Conservation (phyloP, 2,797 vertebrate species). For the Vipera ursinii region DNA sequence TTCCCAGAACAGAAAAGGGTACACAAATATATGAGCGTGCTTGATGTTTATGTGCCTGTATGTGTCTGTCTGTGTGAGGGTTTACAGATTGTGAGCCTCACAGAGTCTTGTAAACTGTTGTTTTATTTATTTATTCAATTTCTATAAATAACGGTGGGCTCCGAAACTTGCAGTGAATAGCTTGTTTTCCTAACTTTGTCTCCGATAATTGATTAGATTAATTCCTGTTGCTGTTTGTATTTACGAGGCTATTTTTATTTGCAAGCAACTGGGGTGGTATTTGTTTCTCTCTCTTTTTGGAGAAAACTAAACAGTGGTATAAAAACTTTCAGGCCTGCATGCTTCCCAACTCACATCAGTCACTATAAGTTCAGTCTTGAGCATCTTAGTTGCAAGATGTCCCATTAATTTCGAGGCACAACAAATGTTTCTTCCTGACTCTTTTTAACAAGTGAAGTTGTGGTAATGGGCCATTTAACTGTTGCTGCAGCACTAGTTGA, state of each 20-base stretch:
- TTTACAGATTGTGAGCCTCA: not conserved
- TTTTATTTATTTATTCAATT: not conserved
- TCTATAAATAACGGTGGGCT: not conserved
- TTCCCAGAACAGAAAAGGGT: not conserved
- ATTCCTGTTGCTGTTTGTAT: not conserved
- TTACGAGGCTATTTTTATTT: not conserved
- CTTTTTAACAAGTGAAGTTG: conserved; percentile 54
- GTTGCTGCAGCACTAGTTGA: conserved; percentile 36
- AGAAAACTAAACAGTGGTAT: not conserved
- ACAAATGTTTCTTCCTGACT: conserved; percentile 39
- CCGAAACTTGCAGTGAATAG: not conserved
- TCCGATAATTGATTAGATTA: not conserved
- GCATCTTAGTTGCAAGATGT: conserved; percentile 1
- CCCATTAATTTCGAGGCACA: conserved; percentile 50
- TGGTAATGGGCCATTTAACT: conserved; percentile 63
- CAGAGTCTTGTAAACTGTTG: not conserved
- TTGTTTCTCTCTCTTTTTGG: not conserved
- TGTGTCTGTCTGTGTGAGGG: not conserved
- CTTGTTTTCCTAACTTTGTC: not conserved
- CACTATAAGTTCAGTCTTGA: conserved; percentile 37
- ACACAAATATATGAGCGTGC: too few species aligned
- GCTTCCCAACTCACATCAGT: not conserved
- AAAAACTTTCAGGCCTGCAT: not conserved
- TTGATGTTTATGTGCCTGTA: not conserved
- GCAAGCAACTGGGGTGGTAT: not conserved